Evolutionary conservation across 35 echinoderm and acorn worm species (phyloP), one percentile per base, ranked within the genome.

Genomic region (Apostichopus californicus): DNA sequence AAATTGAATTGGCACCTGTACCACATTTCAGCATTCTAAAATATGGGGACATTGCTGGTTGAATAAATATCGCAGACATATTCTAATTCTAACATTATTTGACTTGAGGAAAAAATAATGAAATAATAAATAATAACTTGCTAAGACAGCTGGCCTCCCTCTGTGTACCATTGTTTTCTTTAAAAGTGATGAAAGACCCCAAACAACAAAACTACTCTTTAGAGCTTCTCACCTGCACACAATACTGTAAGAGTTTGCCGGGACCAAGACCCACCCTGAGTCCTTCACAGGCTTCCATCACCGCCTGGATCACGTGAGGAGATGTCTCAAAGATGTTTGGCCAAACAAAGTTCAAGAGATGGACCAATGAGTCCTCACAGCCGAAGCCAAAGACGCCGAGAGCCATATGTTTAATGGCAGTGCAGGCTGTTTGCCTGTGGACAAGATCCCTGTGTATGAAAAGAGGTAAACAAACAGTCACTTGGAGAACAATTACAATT

Each of bases 311-410:
- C 54, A 98, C 97, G 34, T 98, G 97, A 79, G 97, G 97, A n/a
- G 97, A 98, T 14, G 97, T 98, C 95, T 98, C 97, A 96, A 98
- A 98, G 60, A 98, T 94, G 84, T 98, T 98, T 5, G 97, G 97
- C 97, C 97, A 98, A 26, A 98, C 97, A 71, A 92, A 98, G 95
- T 98, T 98, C 0, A 98, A 79, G 12, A 98, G 93, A 92, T 98
- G 97, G 23, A 98, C 87, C 46, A 98, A 91, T 17, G 97, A 95
- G n/a, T 98, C 97, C 55, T 96, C 23, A 94, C 97, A 71, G 91
- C 97, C 91, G 94, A 95, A 83, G 9, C 97, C 97, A 94, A 94
- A 98, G 46, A 98, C 97, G 34, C 97, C 97, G n/a, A 98, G 93
- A 3, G 97, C 87, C 95, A 98, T 98, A 87, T 98, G 97, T 21